phyloP scores from a whole-genome alignment of 2,797 vertebrate species.

The Neosilurus mollespiculum region DNA sequence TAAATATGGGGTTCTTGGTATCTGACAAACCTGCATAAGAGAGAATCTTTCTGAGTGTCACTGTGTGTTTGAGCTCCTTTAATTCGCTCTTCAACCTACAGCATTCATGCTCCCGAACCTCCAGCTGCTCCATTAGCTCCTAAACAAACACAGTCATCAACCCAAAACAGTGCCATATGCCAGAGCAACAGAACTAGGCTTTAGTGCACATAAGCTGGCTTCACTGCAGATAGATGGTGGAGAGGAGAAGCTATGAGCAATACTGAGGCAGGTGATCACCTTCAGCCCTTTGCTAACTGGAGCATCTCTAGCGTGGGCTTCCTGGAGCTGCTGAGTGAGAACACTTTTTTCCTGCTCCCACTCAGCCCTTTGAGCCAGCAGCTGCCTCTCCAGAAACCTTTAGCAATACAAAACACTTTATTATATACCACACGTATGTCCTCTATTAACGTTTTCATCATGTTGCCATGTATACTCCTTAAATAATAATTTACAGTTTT shows the following conservation, averaged over 20 bases:
- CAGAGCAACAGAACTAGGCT: background rate
- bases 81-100: slow-evolving; percentile 71
- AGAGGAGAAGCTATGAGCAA: slow-evolving; percentile 7
- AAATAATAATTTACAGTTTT: background rate
- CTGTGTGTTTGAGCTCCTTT: slow-evolving; percentile 66
- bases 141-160: slow-evolving; percentile 48
- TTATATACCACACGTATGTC: background rate
- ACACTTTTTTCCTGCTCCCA: slow-evolving; percentile 65
- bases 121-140: slow-evolving; percentile 71
- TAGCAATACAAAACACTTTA: background rate
- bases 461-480: background rate
- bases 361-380: slow-evolving; percentile 64
- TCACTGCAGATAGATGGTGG: background rate
- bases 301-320: slow-evolving; percentile 42
- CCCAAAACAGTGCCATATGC: background rate
- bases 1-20: background rate
- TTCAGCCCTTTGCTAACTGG: slow-evolving; percentile 41
- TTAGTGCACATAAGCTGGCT: background rate
- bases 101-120: slow-evolving; percentile 70
- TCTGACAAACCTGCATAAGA: slow-evolving; percentile 62
- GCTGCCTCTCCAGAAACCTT: slow-evolving; percentile 76
- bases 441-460: background rate
- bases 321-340: slow-evolving; percentile 60
- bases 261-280: slow-evolving; percentile 27
- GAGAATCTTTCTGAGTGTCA: slow-evolving; percentile 65